Conservation (phyloP, 2,797 vertebrate genomes). For the Spatula versicolor region DNA sequence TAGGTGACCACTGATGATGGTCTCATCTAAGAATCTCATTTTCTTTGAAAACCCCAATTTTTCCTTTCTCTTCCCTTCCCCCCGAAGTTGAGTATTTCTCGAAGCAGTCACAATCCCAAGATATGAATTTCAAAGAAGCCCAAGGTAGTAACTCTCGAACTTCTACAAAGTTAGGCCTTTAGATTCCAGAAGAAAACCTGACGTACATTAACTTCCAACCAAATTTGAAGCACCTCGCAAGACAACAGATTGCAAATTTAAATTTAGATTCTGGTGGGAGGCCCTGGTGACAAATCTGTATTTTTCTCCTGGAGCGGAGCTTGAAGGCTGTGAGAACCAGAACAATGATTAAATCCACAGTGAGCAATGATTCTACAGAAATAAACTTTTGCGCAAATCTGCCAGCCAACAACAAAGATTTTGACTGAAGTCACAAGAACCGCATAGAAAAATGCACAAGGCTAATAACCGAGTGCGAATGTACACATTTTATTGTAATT, state of each 20-base stretch:
- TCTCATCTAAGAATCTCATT: neutral
- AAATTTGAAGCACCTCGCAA: conserved; percentile 78
- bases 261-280: conserved; percentile 84
- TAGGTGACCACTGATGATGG: neutral
- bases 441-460: neutral
- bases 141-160: neutral
- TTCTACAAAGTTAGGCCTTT: conserved; percentile 30
- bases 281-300: conserved; percentile 77
- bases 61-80: neutral
- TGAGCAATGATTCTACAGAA: conserved; percentile 62
- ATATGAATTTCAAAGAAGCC: neutral
- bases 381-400: conserved; percentile 69
- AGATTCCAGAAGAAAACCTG: conserved; percentile 42
- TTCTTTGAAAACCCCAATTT: neutral
- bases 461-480: conserved; percentile 46
- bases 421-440: conserved; percentile 45
- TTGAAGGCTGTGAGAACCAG: conserved; percentile 55
- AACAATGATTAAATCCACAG: conserved; percentile 49
- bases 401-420: conserved; percentile 58
- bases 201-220: conserved; percentile 70
- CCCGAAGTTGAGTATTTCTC: neutral
- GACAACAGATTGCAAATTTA: conserved; percentile 83
- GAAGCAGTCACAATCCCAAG: conserved; percentile 33
- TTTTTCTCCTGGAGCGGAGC: conserved; percentile 70
- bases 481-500: conserved; percentile 23